Conservation (phyloP, 2,797 vertebrate genomes). For the Leptodactylus fallax region DNA sequence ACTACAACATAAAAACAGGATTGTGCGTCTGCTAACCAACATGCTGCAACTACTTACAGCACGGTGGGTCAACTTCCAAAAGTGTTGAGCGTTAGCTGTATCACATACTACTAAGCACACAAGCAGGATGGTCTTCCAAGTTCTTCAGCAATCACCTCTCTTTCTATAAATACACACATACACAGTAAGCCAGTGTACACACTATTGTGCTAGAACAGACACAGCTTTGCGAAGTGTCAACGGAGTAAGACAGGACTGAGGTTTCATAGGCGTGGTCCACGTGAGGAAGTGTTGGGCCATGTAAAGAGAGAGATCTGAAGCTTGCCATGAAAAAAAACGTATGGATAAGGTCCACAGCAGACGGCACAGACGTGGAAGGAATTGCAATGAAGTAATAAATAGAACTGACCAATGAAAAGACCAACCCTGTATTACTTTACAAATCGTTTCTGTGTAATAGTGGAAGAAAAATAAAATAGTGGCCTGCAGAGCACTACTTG, state of each 20-base stretch:
- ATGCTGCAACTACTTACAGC: constrained; percentile 35
- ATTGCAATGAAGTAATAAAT: neutral
- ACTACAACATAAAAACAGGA: constrained; percentile 6
- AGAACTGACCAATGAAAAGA: constrained; percentile 15
- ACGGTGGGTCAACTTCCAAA: neutral
- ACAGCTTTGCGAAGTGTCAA: constrained; percentile 10
- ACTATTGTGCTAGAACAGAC: constrained; percentile 38
- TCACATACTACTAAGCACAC: constrained; percentile 33
- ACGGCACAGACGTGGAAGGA: constrained; percentile 7
- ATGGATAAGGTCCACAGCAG: neutral
- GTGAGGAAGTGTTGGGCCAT: neutral
- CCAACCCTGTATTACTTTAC: neutral
- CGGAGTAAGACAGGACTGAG: constrained; percentile 15
- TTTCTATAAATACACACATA: constrained; percentile 63
- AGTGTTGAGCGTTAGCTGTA: constrained; percentile 3
- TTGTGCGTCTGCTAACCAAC: constrained; percentile 27
- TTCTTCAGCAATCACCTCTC: constrained; percentile 41
- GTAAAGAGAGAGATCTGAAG: neutral
- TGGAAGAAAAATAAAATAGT: neutral
- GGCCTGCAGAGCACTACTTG: neutral
- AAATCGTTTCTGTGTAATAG: neutral
- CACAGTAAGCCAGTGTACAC: constrained; percentile 58
- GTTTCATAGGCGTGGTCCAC: constrained; percentile 15
- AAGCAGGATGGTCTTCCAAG: constrained; percentile 38
- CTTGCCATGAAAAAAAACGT: neutral